Percentiles rank a stretch among this genome's conserved stretches.
These are phyloP conservation scores for Drosophila monieri DNA, from an alignment of 2,888 invertebrate genomes.

Conservation along the genomic window DNA sequence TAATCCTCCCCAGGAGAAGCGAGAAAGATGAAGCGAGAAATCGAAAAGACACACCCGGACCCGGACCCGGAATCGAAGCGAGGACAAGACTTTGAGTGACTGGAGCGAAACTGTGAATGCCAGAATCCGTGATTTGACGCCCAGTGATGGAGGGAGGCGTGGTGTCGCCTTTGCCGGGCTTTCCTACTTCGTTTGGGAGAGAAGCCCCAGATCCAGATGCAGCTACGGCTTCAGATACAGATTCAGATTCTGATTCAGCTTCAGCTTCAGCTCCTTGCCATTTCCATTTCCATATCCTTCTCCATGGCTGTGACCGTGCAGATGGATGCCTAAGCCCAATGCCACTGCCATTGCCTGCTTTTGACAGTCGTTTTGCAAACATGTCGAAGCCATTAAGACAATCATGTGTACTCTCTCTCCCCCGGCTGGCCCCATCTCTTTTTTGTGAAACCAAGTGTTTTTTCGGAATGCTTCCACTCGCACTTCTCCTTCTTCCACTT, in stretches of 20 bases:
- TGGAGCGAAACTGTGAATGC: conserved; percentile 39
- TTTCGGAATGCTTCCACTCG: conserved; percentile 33
- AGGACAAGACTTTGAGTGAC: conserved; percentile 14
- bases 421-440: conserved; percentile 5
- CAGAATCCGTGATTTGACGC: conserved; percentile 45
- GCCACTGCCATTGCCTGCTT: conserved; percentile 59
- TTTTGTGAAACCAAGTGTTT: conserved; percentile 46
- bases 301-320: conserved; percentile 11
- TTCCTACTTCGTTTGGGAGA: conserved; percentile 5
- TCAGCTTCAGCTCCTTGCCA: conserved; percentile 2
- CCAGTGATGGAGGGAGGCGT: conserved; percentile 18
- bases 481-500: conserved; percentile 43
- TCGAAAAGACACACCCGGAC: conserved; percentile 47
- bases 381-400: conserved; percentile 80
- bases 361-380: conserved; percentile 81
- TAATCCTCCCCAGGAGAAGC: background rate
- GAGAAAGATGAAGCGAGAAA: conserved; percentile 51
- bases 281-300: conserved; percentile 14
- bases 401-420: conserved; percentile 64
- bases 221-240: conserved; percentile 9
- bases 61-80: conserved; percentile 5
- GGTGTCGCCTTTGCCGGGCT: conserved; percentile 17
- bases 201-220: conserved; percentile 11
- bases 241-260: background rate
- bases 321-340: conserved; percentile 9